Evolutionary conservation across 1,140 invertebrate genomes (phyloP), one percentile per base, ranked within the genome.

Genomic region (Heterodera carotae): DNA sequence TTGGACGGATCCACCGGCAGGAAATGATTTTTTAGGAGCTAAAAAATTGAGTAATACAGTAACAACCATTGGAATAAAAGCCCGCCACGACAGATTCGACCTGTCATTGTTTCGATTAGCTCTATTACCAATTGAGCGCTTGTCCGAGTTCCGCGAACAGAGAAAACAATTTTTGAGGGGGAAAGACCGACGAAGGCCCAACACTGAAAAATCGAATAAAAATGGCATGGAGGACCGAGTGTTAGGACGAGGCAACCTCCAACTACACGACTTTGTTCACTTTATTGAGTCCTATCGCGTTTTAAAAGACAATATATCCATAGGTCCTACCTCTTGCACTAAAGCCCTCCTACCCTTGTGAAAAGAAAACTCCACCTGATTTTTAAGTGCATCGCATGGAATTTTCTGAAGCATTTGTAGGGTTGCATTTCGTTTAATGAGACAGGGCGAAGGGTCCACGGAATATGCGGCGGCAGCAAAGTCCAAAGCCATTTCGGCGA

Each of bases 21-120:
- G 80, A 64, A 83, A 83, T 6, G 25, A 67, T 18, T 66, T 72
- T 64, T 83, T 83, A 2, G 82, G 82, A 56, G 48, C 75, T 76
- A 27, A 74, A 79, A 76, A 76, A 2, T 34, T 33, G 60, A 1
- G 7, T 1, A 60, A 34, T 6, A 39, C 10, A 0, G 27, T 22
- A 27, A 29, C 27, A 53, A 10, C 6, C 25, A 64, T 22, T 69
- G 59, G n/a, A 69, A 8, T 10, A 69, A 25, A 7, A 34, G 7
- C 7, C 62, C 7, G 1, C 31, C 29, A 7, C 48, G n/a, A 12
- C 22, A 27, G 25, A 75, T 59, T 62, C 27, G 60, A 76, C 75
- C 80, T 29, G 83, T 59, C 82, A 83, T 83, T 64, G 82, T 80
- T 53, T 83, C 82, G n/a, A 83, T 67, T 10, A 83, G 64, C 67